Evolutionary conservation across 1,140 invertebrate genomes (phyloP).

Genomic region (Drosophila suzukii): DNA sequence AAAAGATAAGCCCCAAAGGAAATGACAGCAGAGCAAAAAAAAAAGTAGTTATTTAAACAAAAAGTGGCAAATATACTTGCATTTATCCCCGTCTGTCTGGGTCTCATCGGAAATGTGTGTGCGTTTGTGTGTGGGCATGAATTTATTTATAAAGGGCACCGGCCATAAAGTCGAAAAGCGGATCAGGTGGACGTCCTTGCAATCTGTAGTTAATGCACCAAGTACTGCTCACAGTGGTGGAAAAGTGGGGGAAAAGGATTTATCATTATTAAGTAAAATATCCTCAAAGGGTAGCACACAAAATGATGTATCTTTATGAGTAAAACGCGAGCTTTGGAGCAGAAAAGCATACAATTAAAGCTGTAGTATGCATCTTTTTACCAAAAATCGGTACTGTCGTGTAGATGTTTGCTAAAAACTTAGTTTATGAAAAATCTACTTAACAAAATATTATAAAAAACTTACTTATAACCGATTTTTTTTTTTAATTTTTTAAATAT

Average conservation of each 20-base stretch:
- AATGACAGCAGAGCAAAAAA: slow-evolving; percentile 10
- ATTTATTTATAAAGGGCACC: slow-evolving; percentile 52
- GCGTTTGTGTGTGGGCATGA: slow-evolving; percentile 33
- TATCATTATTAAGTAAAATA: not conserved
- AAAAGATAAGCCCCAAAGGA: slow-evolving; percentile 40
- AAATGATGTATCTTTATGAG: too few relatives aligned
- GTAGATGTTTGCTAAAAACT: too few relatives aligned
- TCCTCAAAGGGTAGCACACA: too few relatives aligned
- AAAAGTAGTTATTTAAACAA: slow-evolving; percentile 30
- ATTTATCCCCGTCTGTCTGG: slow-evolving; percentile 27
- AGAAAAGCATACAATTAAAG: too few relatives aligned
- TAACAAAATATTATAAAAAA: too few relatives aligned
- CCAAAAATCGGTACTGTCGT: too few relatives aligned
- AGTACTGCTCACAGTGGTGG: slow-evolving; percentile 29
- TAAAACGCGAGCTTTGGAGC: too few relatives aligned
- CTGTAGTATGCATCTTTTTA: too few relatives aligned
- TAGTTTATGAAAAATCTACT: too few relatives aligned
- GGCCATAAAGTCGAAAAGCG: slow-evolving; percentile 48
- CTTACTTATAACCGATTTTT: too few relatives aligned
- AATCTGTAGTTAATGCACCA: slow-evolving; percentile 19
- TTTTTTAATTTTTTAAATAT: too few relatives aligned
- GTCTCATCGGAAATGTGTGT: not conserved
- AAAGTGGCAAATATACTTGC: slow-evolving; percentile 24
- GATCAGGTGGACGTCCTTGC: slow-evolving; percentile 81
- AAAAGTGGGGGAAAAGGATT: not conserved